A percentile compares a stretch with the other conserved stretches of the same genome.
Conservation (phyloP, 2,888 invertebrate genomes). For the Pristionchus entomophagus region DNA sequence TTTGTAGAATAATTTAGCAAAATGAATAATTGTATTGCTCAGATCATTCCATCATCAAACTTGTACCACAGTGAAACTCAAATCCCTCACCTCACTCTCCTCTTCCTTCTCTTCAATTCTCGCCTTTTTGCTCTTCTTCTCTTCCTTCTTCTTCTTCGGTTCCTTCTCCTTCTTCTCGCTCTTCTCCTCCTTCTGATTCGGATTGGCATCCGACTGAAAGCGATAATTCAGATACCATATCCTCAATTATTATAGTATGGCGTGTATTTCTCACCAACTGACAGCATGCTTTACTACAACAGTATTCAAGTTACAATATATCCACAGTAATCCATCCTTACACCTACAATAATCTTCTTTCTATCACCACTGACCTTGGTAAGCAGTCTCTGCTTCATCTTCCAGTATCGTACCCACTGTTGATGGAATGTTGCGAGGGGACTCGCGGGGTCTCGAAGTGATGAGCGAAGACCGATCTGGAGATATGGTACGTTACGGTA, state of each 20-base stretch:
- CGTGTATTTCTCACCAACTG: too few relatives aligned
- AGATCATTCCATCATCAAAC: too few relatives aligned
- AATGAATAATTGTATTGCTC: too few relatives aligned
- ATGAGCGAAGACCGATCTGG: constrained; percentile 59
- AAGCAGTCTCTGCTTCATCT: constrained; percentile 56
- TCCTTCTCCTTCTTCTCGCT: constrained; percentile 5
- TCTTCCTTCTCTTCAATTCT: background rate
- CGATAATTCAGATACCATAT: too few relatives aligned
- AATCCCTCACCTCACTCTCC: background rate
- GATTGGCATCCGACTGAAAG: constrained; percentile 22
- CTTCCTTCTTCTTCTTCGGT: constrained; percentile 15
- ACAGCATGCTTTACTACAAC: too few relatives aligned
- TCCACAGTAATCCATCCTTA: too few relatives aligned
- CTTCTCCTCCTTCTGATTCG: constrained; percentile 1
- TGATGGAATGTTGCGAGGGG: constrained; percentile 62
- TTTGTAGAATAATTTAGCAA: too few relatives aligned
- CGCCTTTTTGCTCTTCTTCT: background rate
- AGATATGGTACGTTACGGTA: too few relatives aligned
- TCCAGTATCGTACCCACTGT: constrained; percentile 65
- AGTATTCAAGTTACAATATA: too few relatives aligned
- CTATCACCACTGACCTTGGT: background rate
- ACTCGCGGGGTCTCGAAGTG: constrained; percentile 59
- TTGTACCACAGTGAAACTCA: too few relatives aligned
- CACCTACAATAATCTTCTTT: too few relatives aligned
- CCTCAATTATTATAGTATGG: background rate